Evolutionary conservation across 2,888 invertebrate species (phyloP), one percentile per base, ranked within the genome.

Genomic region (Papilio protenor): DNA sequence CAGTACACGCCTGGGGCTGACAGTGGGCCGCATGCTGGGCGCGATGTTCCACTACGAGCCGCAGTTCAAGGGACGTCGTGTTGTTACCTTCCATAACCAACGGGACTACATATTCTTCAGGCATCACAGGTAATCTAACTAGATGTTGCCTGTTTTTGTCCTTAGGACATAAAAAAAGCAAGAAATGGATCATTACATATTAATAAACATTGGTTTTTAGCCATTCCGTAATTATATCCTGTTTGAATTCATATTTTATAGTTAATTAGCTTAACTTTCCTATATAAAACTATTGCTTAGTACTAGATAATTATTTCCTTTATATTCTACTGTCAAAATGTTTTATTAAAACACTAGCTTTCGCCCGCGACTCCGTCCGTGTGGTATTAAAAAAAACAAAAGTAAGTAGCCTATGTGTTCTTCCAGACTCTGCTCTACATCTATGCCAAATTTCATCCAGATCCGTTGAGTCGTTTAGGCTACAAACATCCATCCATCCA

Each of bases 61-160:
- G 0, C 97, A 99, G 91, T 99, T 99, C 92, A 96, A 96, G 81
- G 99, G 99, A 0, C 96, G 99, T 5, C 96, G 99, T 80, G 98
- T 97, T 0, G 98, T 99, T 80, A 99, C 99, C 49, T 99, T 99
- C 90, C 99, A 99, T 92, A 99, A 99, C 94, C 99, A 99, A 91
- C 95, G 99, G 79, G 99, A 99, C 94, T 99, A 98, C 89, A 98
- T 99, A 84, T 99, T 99, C 94, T 99, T 99, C 90, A 96, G 99
- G 78, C 99, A 99, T 92, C 99, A 99, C 91, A 96, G 99, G 96
- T 98, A 85, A 82, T 85, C 82, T 23, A 12, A 21, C 21, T 2
- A 8, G n/a, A 10, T 45, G 2, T 16, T n/a, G 40, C n/a, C 0
- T 40, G 14, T 1, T n/a, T 40, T 12, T 40, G 8, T 10, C 1